phyloP scores from a whole-genome alignment of 1,140 invertebrate genomes.

The Eriosoma lanigerum region DNA sequence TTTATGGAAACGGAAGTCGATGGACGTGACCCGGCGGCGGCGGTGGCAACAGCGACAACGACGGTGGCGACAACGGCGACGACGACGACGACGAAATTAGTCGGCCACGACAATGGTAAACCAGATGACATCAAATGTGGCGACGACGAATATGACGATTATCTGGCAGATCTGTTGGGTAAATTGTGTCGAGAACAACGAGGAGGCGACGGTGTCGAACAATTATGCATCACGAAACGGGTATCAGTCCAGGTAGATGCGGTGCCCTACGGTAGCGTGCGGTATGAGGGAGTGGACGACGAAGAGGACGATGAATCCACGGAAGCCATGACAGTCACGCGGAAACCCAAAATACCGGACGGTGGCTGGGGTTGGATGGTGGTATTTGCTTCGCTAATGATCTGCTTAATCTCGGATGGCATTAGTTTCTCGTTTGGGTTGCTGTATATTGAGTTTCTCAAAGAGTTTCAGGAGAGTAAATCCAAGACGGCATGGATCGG shows the following conservation, averaged over 20 bases:
- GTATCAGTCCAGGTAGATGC: conserved; percentile 19
- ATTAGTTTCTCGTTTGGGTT: conserved; percentile 91
- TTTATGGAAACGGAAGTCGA: conserved; percentile 29
- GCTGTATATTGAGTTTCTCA: conserved; percentile 82
- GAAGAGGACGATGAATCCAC: conserved; percentile 27
- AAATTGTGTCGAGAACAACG: neutral
- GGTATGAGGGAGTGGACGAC: neutral
- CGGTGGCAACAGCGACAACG: neutral
- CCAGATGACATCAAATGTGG: neutral
- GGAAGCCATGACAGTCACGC: conserved; percentile 48
- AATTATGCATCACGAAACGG: conserved; percentile 3
- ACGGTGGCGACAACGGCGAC: conserved; percentile 1
- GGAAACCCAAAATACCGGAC: conserved; percentile 66
- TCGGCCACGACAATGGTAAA: neutral
- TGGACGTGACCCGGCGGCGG: conserved; percentile 9
- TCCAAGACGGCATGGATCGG: conserved; percentile 86
- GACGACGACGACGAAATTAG: neutral
- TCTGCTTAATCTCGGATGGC: conserved; percentile 93
- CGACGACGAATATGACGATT: conserved; percentile 23
- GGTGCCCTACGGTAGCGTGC: conserved; percentile 11
- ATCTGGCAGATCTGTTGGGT: neutral
- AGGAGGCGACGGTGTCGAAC: neutral
- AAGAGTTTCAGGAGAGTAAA: conserved; percentile 78
- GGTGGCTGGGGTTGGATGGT: conserved; percentile 88
- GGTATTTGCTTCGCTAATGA: conserved; percentile 77